Conservation (phyloP, 2,797 vertebrate genomes). For the Rhabdomys pumilio region DNA sequence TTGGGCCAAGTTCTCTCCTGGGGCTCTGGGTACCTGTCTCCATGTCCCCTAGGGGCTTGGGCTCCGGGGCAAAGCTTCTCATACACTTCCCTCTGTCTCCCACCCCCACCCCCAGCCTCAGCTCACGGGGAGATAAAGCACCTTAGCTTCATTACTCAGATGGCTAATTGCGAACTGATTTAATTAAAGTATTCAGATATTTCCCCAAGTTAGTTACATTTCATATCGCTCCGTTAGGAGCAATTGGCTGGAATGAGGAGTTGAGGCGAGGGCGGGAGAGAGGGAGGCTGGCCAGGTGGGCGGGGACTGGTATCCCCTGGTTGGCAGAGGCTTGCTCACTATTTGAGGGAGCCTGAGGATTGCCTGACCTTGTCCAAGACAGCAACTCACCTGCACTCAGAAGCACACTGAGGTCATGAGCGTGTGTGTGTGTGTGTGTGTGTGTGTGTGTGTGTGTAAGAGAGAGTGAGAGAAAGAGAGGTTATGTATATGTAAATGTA, state of each 20-base stretch:
- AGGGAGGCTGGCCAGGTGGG: slow-evolving; percentile 87
- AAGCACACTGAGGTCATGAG: neutral
- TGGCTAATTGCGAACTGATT: slow-evolving; percentile 90
- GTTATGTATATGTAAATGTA: too few relatives aligned
- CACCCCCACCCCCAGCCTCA: neutral
- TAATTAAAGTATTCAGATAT: slow-evolving; percentile 91
- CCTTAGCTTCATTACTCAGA: slow-evolving; percentile 90
- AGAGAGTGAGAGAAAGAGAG: neutral
- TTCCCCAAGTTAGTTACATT: slow-evolving; percentile 90
- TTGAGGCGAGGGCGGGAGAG: slow-evolving; percentile 55
- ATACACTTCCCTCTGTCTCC: slow-evolving; percentile 17
- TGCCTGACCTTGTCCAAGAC: neutral
- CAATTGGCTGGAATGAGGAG: slow-evolving; percentile 89
- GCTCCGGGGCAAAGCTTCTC: neutral
- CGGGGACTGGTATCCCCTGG: slow-evolving; percentile 25
- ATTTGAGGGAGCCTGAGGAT: neutral
- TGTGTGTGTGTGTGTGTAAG: too few relatives aligned
- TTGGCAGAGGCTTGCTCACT: neutral
- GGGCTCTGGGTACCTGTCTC: slow-evolving; percentile 68
- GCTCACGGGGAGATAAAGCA: slow-evolving; percentile 83
- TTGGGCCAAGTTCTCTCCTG: slow-evolving; percentile 73
- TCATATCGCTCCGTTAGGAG: slow-evolving; percentile 91
- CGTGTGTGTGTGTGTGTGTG: neutral
- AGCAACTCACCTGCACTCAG: neutral
- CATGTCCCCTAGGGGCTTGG: neutral